phyloP scores from a whole-genome alignment of 2,113 vertebrate genomes.

The Vidua chalybeata region DNA sequence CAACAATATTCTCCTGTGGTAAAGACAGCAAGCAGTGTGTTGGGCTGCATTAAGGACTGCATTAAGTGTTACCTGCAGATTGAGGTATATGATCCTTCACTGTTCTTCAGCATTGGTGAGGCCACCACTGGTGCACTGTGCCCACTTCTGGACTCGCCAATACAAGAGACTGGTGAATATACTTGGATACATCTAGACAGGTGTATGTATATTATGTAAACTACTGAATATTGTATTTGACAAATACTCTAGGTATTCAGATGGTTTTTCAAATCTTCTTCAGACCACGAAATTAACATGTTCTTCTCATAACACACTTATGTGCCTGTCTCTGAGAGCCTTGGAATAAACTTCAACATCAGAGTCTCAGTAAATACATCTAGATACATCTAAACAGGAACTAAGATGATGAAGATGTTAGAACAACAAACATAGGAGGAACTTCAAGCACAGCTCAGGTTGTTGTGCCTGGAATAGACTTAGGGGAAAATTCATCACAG shows the following conservation, averaged over 20 bases:
- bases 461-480: not conserved
- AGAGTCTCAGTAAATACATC: too few relatives aligned
- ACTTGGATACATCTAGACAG: too few relatives aligned
- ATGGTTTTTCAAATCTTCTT: too few relatives aligned
- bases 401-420: not conserved
- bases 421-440: not conserved
- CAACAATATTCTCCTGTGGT: not conserved
- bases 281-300: too few relatives aligned
- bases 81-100: not conserved
- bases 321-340: too few relatives aligned
- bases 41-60: not conserved
- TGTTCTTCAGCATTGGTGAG: not conserved
- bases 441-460: not conserved
- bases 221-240: too few relatives aligned
- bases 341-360: too few relatives aligned
- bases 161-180: not conserved
- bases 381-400: too few relatives aligned
- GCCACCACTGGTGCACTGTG: fast-evolving
- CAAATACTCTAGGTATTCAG: too few relatives aligned
- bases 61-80: not conserved
- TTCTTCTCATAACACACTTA: too few relatives aligned
- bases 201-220: too few relatives aligned
- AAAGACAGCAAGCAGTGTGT: not conserved
- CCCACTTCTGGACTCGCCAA: not conserved
- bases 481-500: fast-evolving